A percentile compares a stretch with the other conserved stretches of the same genome.
These are phyloP conservation scores for Drosophila virilis DNA, from an alignment of 1,140 invertebrate species.

Conservation along the genomic window DNA sequence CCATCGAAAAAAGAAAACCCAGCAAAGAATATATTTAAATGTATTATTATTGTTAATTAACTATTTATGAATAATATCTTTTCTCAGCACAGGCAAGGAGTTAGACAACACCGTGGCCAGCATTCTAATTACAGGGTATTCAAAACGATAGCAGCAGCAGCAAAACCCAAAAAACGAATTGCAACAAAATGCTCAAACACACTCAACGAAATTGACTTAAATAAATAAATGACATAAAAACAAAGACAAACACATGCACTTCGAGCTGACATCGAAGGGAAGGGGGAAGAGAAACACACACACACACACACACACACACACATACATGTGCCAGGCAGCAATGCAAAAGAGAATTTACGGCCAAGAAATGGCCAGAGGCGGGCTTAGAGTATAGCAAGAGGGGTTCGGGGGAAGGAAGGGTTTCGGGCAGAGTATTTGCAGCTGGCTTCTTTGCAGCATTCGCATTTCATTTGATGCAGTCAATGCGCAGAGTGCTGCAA, in stretches of 20 bases:
- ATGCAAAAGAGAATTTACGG: constrained; percentile 51
- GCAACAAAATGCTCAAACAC: constrained; percentile 80
- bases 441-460: constrained; percentile 70
- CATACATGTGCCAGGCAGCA: constrained; percentile 32
- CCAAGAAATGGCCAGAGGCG: constrained; percentile 28
- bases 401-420: too few relatives aligned
- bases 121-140: neutral
- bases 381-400: neutral
- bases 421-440: too few relatives aligned
- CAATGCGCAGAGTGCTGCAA: constrained; percentile 40
- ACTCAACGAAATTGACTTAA: constrained; percentile 81
- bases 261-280: neutral
- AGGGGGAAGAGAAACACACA: constrained; percentile 1
- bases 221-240: constrained; percentile 81
- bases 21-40: too few relatives aligned
- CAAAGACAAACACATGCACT: constrained; percentile 74
- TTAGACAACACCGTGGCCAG: too few relatives aligned
- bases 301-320: constrained; percentile 9
- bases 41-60: too few relatives aligned
- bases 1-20: too few relatives aligned
- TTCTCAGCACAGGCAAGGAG: too few relatives aligned
- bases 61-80: too few relatives aligned
- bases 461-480: constrained; percentile 71
- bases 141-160: constrained; percentile 10
- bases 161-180: constrained; percentile 67